A percentile compares a stretch with the other conserved stretches of the same genome.
These are phyloP conservation scores for Heliothis subflexa DNA, from an alignment of 1,140 invertebrate genomes.

Conservation along the genomic window DNA sequence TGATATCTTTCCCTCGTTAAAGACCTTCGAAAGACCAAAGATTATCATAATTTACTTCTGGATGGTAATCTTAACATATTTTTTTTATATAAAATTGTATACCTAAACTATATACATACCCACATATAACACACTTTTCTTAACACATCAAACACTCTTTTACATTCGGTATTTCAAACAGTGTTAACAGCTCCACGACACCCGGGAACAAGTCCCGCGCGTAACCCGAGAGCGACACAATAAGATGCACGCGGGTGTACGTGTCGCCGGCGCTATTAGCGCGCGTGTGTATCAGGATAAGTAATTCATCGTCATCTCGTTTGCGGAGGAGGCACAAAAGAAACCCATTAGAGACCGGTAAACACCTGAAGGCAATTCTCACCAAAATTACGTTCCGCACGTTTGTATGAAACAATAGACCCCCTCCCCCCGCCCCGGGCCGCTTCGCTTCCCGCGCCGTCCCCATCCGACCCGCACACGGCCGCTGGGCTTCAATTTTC, in stretches of 20 bases:
- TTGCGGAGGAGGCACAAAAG: conserved; percentile 35
- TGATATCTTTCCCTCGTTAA: too few relatives aligned
- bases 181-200: not conserved
- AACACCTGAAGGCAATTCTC: conserved; percentile 41
- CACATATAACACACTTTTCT: too few relatives aligned
- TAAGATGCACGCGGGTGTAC: not conserved
- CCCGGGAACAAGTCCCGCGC: not conserved
- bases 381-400: conserved; percentile 35
- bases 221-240: not conserved
- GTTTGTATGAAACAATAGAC: conserved; percentile 39
- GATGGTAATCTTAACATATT: too few relatives aligned
- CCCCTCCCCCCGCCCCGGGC: not conserved
- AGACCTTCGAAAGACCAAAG: too few relatives aligned
- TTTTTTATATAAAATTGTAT: too few relatives aligned
- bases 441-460: not conserved
- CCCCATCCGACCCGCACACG: too few relatives aligned
- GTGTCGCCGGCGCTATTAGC: conserved; percentile 16
- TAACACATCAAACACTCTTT: too few relatives aligned
- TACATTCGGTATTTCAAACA: too few relatives aligned
- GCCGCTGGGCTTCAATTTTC: not conserved
- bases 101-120: too few relatives aligned
- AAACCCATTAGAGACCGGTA: conserved; percentile 40
- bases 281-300: conserved; percentile 28
- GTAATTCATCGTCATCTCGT: conserved; percentile 33
- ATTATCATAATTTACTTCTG: too few relatives aligned